phyloP scores from a whole-genome alignment of 2,113 vertebrate species.

The Eurypyga helias region DNA sequence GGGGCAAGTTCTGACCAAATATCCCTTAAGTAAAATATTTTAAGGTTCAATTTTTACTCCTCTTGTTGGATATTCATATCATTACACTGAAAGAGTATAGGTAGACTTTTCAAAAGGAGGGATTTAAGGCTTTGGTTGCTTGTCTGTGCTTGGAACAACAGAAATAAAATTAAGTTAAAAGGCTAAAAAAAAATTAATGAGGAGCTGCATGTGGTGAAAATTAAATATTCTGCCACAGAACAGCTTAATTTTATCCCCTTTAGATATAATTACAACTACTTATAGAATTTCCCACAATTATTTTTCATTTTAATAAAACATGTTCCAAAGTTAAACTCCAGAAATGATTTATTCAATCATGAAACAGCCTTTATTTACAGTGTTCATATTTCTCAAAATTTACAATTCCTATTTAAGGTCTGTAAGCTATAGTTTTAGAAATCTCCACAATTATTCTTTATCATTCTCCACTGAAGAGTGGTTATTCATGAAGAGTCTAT shows the following conservation, averaged over 20 bases:
- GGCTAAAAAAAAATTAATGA: not conserved
- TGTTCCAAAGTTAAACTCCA: not conserved
- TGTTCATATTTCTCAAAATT: not conserved
- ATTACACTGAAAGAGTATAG: not conserved
- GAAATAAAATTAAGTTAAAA: not conserved
- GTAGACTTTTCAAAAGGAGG: not conserved
- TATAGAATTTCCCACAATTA: not conserved
- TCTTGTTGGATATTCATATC: not conserved
- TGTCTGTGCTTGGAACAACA: not conserved
- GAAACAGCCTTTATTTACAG: not conserved
- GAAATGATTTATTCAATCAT: not conserved
- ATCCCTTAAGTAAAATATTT: not conserved
- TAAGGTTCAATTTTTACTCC: not conserved
- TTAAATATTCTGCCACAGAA: not conserved
- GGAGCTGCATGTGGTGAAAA: not conserved
- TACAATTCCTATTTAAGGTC: not conserved
- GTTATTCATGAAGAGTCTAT: not conserved
- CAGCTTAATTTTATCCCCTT: not conserved
- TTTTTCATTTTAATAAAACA: constrained; percentile 27
- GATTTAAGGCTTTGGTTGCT: not conserved
- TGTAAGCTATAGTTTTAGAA: not conserved
- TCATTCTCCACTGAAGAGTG: not conserved
- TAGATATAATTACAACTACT: not conserved
- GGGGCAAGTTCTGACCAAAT: not conserved
- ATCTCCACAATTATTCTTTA: not conserved